Percentiles rank a stretch among this genome's conserved stretches.
Conservation (phyloP, 2,797 vertebrate genomes). For the Karalla daura region DNA sequence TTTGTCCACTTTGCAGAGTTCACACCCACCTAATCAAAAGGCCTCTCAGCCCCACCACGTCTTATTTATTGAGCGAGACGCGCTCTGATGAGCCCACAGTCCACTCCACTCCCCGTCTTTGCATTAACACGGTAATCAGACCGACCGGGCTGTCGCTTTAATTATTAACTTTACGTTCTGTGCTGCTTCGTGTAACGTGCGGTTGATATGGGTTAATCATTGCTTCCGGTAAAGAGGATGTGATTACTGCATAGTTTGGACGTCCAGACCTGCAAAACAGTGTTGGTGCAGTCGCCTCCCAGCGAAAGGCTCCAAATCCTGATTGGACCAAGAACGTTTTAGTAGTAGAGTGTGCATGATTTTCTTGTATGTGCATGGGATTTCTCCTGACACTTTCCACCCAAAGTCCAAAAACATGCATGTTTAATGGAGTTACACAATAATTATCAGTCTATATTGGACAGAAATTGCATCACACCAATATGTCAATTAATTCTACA, state of each 20-base stretch:
- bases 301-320: no score
- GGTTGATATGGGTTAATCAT: constrained; percentile 11
- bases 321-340: no score
- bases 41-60: constrained; percentile 27
- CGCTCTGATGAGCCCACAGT: constrained; percentile 27
- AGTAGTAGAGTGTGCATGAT: no score
- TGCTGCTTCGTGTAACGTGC: constrained; percentile 8
- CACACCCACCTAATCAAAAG: constrained; percentile 50
- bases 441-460: no score
- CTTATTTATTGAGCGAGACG: constrained; percentile 45
- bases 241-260: constrained; percentile 11
- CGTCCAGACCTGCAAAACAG: no score
- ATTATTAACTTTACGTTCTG: constrained; percentile 37
- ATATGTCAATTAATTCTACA: no score
- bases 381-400: no score
- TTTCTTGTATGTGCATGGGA: no score
- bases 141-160: constrained; percentile 37
- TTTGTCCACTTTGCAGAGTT: constrained; percentile 60
- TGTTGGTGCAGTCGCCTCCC: neutral
- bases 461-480: no score
- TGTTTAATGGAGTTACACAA: no score
- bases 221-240: neutral
- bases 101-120: constrained; percentile 43
- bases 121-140: constrained; percentile 35
- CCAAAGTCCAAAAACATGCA: no score